Conservation (phyloP, 1,140 invertebrate genomes). For the Aleiodes sp. region DNA sequence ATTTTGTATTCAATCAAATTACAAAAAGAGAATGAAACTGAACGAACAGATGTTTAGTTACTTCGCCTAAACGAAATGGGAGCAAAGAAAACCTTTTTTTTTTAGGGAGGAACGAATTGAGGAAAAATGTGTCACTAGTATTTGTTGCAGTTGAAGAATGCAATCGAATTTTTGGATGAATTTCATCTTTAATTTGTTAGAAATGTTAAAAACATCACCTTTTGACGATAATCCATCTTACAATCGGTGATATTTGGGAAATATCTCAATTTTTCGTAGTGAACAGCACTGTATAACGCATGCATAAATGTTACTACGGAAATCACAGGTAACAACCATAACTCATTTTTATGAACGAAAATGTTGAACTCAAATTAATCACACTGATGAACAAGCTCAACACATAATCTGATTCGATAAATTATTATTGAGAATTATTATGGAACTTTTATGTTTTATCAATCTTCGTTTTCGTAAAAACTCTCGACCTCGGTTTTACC, state of each 20-base stretch:
- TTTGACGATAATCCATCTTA: constrained; percentile 57
- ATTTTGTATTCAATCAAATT: background rate
- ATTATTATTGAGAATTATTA: background rate
- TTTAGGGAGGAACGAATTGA: background rate
- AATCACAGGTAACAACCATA: background rate
- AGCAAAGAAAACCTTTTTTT: background rate
- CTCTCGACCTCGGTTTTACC: constrained; percentile 18
- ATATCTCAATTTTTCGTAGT: constrained; percentile 38
- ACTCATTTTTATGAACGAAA: constrained; percentile 7
- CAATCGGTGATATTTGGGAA: constrained; percentile 38
- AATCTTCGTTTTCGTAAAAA: background rate
- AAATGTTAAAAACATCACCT: constrained; percentile 36
- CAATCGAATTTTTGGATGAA: background rate
- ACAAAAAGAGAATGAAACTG: background rate
- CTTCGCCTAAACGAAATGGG: background rate
- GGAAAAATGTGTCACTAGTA: background rate
- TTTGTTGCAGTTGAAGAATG: background rate
- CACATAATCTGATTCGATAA: background rate
- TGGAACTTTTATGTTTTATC: background rate
- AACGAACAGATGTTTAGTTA: background rate
- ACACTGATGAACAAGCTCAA: constrained; percentile 1
- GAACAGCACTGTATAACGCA: constrained; percentile 39
- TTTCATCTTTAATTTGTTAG: background rate
- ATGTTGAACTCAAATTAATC: background rate
- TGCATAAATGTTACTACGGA: constrained; percentile 40